phyloP scores from a whole-genome alignment of 2,888 invertebrate genomes.

The Cordilura impudica region DNA sequence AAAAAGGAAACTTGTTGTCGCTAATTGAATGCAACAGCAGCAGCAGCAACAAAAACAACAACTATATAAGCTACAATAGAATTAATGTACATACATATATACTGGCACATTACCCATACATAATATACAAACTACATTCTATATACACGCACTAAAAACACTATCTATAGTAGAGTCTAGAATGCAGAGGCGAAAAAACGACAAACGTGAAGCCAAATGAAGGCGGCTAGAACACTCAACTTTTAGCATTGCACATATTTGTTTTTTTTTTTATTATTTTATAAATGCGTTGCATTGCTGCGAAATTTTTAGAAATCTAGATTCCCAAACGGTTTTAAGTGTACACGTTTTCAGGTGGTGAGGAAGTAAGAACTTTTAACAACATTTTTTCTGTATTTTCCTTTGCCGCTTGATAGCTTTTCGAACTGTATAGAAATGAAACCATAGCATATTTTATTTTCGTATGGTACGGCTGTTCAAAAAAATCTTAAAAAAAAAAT shows the following conservation, averaged over 20 bases:
- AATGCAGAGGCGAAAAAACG: slow-evolving; percentile 51
- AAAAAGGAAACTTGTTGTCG: slow-evolving; percentile 65
- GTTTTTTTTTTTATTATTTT: slow-evolving; percentile 35
- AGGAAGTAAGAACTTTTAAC: not conserved
- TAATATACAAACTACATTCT: slow-evolving; percentile 43
- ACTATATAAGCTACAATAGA: slow-evolving; percentile 36
- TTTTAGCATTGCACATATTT: slow-evolving; percentile 55
- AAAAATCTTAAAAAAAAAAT: not conserved
- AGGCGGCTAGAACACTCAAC: slow-evolving; percentile 62
- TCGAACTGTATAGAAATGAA: too few species aligned
- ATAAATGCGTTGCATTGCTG: slow-evolving; percentile 20
- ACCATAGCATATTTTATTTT: too few species aligned
- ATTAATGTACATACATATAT: slow-evolving; percentile 8
- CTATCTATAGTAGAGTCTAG: slow-evolving; percentile 27
- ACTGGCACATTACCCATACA: not conserved
- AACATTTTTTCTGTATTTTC: too few species aligned
- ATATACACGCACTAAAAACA: slow-evolving; percentile 50
- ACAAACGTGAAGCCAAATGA: slow-evolving; percentile 53
- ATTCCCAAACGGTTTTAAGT: not conserved
- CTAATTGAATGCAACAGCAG: slow-evolving; percentile 59
- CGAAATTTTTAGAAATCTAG: slow-evolving; percentile 11
- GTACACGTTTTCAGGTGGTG: not conserved
- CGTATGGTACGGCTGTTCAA: too few species aligned
- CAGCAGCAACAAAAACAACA: slow-evolving; percentile 30
- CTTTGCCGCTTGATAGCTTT: too few species aligned